Base-by-base conservation (phyloP, 2,113 vertebrate species). In the Cephalophus harveyi region DNA sequence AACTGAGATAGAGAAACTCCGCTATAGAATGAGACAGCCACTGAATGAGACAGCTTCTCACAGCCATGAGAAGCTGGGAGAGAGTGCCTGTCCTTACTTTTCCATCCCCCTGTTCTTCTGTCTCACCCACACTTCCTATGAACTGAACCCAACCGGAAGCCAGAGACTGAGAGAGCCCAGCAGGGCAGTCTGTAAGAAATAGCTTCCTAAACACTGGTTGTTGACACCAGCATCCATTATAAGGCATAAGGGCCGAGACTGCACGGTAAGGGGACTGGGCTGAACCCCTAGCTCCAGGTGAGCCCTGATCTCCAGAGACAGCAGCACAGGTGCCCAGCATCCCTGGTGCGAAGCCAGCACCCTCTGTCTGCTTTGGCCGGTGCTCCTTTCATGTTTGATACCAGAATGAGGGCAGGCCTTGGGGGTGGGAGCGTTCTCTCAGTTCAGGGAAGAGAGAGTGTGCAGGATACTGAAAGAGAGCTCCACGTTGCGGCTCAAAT, bases 371-470 rank as follows among this genome's bases (percentile, higher is more conserved):
- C 82, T 94, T 43, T 60, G 81, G 30, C 62, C n/a, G 40, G 33
- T 94, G 79, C 74, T 94, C 91, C 94, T 97, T 96, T 94, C 43
- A 64, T 10, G 57, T 94, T 62, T 86, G 67, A 55, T 91, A n/a
- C 85, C 50, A 48, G 91, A 95, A 89, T 43, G 94, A 89, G 96
- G 55, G 55, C 91, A 95, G 71, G 50, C 60, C 55, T 55, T n/a
- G n/a, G 19, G n/a, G 23, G 67, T 55, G 33, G 91, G 13, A 64
- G 16, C 36, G 67, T 95, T 74, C 82, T 76, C 48, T 55, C 43
- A 33, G 36, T 59, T 86, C 10, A 8, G 6, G 74, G n/a, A 54
- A 74, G 28, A 91, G 23, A 89, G 25, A 16, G 48, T 9, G 43
- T 85, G 17, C 76, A 83, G 86, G 86, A 28, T 59, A 85, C 85